Conservation (phyloP, 2,113 vertebrate species). For the Phylloscopus whistleri region DNA sequence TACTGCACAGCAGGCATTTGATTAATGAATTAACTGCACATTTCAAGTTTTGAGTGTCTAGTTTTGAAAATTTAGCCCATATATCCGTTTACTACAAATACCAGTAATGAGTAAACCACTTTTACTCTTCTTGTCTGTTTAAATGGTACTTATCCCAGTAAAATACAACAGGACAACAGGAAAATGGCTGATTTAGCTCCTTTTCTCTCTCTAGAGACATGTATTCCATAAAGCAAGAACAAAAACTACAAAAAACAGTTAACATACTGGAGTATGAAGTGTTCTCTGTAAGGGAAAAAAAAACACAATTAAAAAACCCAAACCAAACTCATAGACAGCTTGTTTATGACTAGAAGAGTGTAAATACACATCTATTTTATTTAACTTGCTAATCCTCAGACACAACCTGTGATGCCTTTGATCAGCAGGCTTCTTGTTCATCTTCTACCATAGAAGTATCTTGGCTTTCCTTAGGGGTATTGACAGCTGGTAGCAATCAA, state of each 20-base stretch:
- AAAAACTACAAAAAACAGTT: not conserved
- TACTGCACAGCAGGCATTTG: not conserved
- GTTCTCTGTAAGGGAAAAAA: not conserved
- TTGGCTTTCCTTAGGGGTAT: slow-evolving; percentile 22
- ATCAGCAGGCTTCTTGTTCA: slow-evolving; percentile 41
- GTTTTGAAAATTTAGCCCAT: not conserved
- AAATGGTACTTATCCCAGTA: not conserved
- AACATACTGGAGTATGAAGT: not conserved
- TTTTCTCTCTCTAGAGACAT: not conserved
- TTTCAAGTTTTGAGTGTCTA: not conserved
- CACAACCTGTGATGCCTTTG: slow-evolving; percentile 17
- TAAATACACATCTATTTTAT: slow-evolving; percentile 53
- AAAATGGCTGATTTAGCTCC: not conserved
- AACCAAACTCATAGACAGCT: not conserved
- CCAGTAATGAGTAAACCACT: not conserved
- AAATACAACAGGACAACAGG: not conserved
- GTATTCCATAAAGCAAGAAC: not conserved
- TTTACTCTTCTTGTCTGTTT: not conserved
- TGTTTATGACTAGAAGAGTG: slow-evolving; percentile 38
- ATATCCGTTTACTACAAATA: not conserved
- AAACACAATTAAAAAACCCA: not conserved
- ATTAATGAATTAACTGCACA: not conserved
- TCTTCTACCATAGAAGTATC: not conserved
- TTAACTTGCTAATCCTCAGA: slow-evolving; percentile 29
- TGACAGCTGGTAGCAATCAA: slow-evolving; percentile 59